Evolutionary conservation across 2,113 vertebrate genomes (phyloP).

Genomic region (Ailurus styani): DNA sequence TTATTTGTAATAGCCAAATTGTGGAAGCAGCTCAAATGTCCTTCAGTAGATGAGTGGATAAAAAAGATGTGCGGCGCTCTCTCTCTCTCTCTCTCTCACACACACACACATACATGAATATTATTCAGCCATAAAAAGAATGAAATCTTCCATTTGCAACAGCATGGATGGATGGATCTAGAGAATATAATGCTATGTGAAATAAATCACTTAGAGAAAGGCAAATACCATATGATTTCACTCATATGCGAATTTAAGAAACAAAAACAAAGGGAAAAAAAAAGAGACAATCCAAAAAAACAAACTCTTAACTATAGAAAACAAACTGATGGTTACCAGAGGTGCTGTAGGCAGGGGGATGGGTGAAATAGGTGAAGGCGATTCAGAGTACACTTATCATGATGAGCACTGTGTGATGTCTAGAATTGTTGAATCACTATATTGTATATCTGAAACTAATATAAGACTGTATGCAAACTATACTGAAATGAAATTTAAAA

Average conservation of each 20-base stretch:
- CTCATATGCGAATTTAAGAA: background rate
- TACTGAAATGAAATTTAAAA: background rate
- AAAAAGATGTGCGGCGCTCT: too few relatives aligned
- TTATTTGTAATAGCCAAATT: background rate
- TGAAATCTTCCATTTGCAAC: too few relatives aligned
- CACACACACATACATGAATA: too few relatives aligned
- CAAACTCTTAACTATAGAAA: too few relatives aligned
- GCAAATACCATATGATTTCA: background rate
- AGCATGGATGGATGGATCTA: too few relatives aligned
- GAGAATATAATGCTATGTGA: background rate
- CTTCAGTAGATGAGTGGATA: too few relatives aligned
- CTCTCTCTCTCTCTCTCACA: too few relatives aligned
- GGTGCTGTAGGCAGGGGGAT: too few relatives aligned
- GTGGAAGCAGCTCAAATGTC: background rate
- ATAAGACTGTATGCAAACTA: background rate
- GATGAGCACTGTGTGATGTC: background rate
- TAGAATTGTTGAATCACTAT: background rate
- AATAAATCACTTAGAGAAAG: background rate
- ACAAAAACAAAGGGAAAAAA: background rate
- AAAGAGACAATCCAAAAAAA: background rate
- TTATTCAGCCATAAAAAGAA: too few relatives aligned
- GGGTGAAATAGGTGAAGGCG: background rate
- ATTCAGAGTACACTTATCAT: background rate
- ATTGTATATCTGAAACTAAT: background rate
- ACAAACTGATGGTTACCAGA: too few relatives aligned